Percentiles rank a stretch among this genome's conserved stretches.
phyloP scores from a whole-genome alignment of 1,140 invertebrate species.

The Drosophila biarmipes region DNA sequence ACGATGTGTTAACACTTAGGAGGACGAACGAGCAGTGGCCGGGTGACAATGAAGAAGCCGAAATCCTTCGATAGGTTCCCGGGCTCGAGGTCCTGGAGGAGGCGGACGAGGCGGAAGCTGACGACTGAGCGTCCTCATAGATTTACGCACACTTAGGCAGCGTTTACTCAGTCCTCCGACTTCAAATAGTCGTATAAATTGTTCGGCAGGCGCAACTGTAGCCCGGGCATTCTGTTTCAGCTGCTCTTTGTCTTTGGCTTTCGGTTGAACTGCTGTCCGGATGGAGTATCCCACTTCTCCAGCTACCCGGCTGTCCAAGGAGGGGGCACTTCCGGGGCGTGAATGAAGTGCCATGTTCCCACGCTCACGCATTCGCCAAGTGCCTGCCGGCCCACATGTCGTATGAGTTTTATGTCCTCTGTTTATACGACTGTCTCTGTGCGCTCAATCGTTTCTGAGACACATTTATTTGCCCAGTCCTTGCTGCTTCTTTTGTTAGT shows the following conservation, averaged over 20 bases:
- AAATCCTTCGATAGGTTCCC: constrained; percentile 60
- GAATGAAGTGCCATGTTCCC: constrained; percentile 75
- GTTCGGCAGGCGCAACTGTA: constrained; percentile 55
- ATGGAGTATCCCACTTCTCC: not conserved
- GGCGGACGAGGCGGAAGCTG: not conserved
- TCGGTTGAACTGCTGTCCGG: constrained; percentile 31
- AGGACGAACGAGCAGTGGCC: constrained; percentile 38
- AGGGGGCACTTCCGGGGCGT: constrained; percentile 46
- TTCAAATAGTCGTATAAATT: constrained; percentile 66
- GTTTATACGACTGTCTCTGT: constrained; percentile 46
- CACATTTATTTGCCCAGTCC: constrained; percentile 65
- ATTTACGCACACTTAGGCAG: constrained; percentile 76
- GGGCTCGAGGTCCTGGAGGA: not conserved
- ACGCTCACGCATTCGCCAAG: constrained; percentile 68
- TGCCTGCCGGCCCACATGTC: constrained; percentile 57
- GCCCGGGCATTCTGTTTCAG: constrained; percentile 38
- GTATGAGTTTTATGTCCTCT: constrained; percentile 73
- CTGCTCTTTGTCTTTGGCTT: constrained; percentile 46
- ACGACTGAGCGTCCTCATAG: constrained; percentile 58
- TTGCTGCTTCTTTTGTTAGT: constrained; percentile 58
- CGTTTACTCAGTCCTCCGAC: constrained; percentile 59
- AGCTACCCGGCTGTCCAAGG: no score
- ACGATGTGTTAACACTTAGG: constrained; percentile 68
- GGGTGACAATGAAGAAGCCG: constrained; percentile 42
- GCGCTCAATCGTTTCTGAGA: constrained; percentile 58